Conservation (phyloP, 37 sponge, comb jelly and placozoan genomes). For the Petrosia ficiformis region DNA sequence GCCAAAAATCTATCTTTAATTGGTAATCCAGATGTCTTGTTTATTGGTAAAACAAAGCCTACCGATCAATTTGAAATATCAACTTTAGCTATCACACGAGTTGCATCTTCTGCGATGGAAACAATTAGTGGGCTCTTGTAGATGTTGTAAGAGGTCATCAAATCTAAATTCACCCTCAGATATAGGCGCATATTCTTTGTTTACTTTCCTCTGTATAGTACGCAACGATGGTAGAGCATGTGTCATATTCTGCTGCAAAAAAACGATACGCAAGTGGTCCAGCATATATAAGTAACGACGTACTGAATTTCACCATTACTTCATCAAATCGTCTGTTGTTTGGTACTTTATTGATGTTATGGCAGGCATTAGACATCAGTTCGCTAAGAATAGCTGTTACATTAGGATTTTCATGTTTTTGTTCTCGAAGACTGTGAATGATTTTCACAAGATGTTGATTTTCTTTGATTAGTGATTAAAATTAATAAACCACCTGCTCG, state of each 20-base stretch:
- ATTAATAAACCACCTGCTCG: too few species aligned
- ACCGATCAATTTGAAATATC: slow-evolving; percentile 19
- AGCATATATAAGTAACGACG: slow-evolving; percentile 15
- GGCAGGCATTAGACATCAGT: slow-evolving; percentile 26
- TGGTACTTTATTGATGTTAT: slow-evolving; percentile 14
- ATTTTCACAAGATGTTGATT: too few species aligned
- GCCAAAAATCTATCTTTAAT: slow-evolving; percentile 8
- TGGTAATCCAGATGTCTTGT: slow-evolving; percentile 15
- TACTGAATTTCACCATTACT: slow-evolving; percentile 9
- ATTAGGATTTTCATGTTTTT: background rate
- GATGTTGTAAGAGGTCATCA: slow-evolving; percentile 9
- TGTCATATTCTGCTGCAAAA: slow-evolving; percentile 7
- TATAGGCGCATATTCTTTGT: slow-evolving; percentile 14
- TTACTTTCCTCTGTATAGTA: slow-evolving; percentile 6
- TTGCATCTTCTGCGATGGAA: slow-evolving; percentile 27
- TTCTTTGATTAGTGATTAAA: too few species aligned
- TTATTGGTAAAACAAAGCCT: slow-evolving; percentile 25
- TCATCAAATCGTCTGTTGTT: slow-evolving; percentile 1
- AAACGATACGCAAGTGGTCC: slow-evolving; percentile 17
- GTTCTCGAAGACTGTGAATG: too few species aligned
- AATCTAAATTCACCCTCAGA: slow-evolving; percentile 18
- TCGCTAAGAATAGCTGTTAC: slow-evolving; percentile 21
- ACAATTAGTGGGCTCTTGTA: background rate
- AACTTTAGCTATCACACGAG: slow-evolving; percentile 10
- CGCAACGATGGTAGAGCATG: slow-evolving; percentile 23